Conservation (phyloP, 2,113 vertebrate species). For the Casuarius casuarius region DNA sequence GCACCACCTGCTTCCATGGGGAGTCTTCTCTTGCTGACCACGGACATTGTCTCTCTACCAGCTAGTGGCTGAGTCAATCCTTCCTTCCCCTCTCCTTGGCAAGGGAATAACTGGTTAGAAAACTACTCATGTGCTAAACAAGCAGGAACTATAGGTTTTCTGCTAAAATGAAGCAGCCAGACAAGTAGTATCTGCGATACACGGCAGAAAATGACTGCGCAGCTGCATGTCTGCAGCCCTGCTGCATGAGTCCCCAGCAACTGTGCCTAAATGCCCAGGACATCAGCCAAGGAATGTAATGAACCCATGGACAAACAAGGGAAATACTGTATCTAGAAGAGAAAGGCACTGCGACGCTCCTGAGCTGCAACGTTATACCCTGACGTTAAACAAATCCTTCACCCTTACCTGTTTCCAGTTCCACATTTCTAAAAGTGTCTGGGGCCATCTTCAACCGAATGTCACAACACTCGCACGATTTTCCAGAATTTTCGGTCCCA, state of each 20-base stretch:
- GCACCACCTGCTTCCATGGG: not conserved
- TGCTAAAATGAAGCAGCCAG: not conserved
- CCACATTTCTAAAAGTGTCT: not conserved
- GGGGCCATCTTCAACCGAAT: not conserved
- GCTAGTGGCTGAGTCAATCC: not conserved
- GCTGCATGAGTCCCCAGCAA: not conserved
- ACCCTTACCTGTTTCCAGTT: not conserved
- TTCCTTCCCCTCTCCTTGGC: not conserved
- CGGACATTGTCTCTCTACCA: not conserved
- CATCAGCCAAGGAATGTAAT: not conserved
- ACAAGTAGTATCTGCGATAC: not conserved
- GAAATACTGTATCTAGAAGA: not conserved
- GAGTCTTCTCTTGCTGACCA: not conserved
- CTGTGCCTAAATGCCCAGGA: not conserved
- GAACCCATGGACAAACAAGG: not conserved
- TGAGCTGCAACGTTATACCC: not conserved
- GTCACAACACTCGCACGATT: not conserved
- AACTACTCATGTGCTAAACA: not conserved
- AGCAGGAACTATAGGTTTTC: not conserved
- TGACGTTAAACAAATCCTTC: not conserved
- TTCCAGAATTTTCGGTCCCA: not conserved
- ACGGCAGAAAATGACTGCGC: not conserved
- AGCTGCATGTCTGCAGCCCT: not conserved
- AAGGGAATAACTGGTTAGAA: not conserved
- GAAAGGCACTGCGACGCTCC: not conserved